Conservation (phyloP, 64 coral and sea anemone species). For the Montipora cactus region DNA sequence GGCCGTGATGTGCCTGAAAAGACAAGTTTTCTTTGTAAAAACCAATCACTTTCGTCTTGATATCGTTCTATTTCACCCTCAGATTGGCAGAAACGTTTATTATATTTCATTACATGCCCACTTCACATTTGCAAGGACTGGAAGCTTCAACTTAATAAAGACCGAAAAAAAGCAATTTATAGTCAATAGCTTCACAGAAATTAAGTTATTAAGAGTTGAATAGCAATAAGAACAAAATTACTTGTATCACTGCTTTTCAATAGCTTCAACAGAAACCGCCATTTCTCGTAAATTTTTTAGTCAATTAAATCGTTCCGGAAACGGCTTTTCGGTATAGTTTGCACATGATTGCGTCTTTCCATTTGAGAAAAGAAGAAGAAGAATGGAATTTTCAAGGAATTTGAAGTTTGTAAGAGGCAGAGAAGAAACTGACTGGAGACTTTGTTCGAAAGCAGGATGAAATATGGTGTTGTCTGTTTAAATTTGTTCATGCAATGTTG, state of each 20-base stretch:
- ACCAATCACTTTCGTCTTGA: background rate
- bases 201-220: constrained; percentile 71
- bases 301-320: constrained; percentile 36
- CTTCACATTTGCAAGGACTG: constrained; percentile 22
- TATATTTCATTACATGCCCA: too few relatives aligned
- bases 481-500: constrained; percentile 14
- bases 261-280: constrained; percentile 31
- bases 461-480: background rate
- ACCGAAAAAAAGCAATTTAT: constrained; percentile 57
- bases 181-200: constrained; percentile 62
- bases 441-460: too few relatives aligned
- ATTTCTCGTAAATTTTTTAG: constrained; percentile 24
- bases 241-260: constrained; percentile 37
- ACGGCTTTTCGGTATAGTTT: constrained; percentile 13
- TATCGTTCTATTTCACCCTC: background rate
- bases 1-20: background rate
- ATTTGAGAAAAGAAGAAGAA: background rate
- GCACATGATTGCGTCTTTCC: background rate
- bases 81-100: background rate
- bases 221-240: constrained; percentile 85
- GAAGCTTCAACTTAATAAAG: constrained; percentile 42
- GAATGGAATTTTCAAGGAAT: background rate
- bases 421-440: background rate
- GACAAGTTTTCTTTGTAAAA: background rate
- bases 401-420: background rate